Percentiles rank a stretch among this genome's conserved stretches.
Evolutionary conservation across 2,888 invertebrate species (phyloP).

Genomic region (Serrognathus titanus): DNA sequence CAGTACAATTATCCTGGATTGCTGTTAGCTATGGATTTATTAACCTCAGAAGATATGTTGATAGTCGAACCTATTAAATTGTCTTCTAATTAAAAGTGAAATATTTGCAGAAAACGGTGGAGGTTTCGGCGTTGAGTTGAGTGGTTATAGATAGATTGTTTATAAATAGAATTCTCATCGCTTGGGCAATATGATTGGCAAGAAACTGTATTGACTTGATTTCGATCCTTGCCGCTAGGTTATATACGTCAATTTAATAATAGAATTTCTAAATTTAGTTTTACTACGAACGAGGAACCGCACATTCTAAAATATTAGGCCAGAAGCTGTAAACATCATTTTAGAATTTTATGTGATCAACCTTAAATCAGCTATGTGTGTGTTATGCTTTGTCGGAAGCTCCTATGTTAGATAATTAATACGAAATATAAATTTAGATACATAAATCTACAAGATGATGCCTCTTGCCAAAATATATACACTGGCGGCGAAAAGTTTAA

Average conservation of each 20-base stretch:
- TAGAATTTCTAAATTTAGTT: constrained; percentile 29
- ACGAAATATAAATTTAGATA: too few relatives aligned
- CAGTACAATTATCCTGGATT: too few relatives aligned
- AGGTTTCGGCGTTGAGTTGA: constrained; percentile 1
- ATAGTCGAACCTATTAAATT: too few relatives aligned
- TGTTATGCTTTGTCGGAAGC: too few relatives aligned
- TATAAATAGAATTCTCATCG: constrained; percentile 22
- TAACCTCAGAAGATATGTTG: too few relatives aligned
- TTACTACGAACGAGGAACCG: constrained; percentile 15
- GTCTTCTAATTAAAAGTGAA: too few relatives aligned
- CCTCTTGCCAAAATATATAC: too few relatives aligned
- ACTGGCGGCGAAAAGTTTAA: too few relatives aligned
- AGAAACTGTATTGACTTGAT: constrained; percentile 29
- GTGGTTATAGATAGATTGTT: constrained; percentile 6
- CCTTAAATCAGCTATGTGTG: too few relatives aligned
- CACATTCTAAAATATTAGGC: constrained; percentile 1
- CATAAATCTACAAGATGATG: too few relatives aligned
- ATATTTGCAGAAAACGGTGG: background rate
- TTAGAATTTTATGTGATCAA: background rate
- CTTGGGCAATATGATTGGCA: constrained; percentile 30
- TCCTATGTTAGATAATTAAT: too few relatives aligned
- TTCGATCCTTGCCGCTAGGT: constrained; percentile 27
- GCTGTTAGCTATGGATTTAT: too few relatives aligned
- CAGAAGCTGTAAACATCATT: background rate
- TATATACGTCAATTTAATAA: constrained; percentile 30